phyloP scores from a whole-genome alignment of 1,140 invertebrate species.

The Antheraea pernyi region DNA sequence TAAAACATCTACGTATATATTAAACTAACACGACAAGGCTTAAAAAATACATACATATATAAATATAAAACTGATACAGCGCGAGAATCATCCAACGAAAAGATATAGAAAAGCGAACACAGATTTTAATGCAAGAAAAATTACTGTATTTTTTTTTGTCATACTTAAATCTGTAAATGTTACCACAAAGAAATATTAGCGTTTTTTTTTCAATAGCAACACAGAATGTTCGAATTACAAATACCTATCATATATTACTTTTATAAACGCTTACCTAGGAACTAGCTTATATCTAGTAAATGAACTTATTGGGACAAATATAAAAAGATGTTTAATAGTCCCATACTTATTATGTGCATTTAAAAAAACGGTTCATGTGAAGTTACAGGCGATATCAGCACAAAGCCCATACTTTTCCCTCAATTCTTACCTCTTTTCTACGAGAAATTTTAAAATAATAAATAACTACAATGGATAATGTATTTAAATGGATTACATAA shows the following conservation, averaged over 20 bases:
- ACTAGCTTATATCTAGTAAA: conserved; percentile 62
- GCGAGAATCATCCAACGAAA: conserved; percentile 60
- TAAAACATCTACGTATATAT: conserved; percentile 69
- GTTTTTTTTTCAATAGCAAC: conserved; percentile 53
- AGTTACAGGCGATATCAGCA: no score
- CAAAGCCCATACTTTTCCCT: no score
- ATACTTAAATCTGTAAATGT: conserved; percentile 29
- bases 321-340: conserved; percentile 25
- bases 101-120: conserved; percentile 38
- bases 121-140: conserved; percentile 23
- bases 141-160: no score
- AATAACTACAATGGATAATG: no score
- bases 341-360: conserved; percentile 12
- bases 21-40: conserved; percentile 67
- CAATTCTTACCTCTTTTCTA: no score
- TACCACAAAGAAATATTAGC: conserved; percentile 40
- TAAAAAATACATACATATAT: conserved; percentile 32
- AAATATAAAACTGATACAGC: neutral
- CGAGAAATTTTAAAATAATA: no score
- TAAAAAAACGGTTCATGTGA: no score
- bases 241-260: conserved; percentile 51
- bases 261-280: conserved; percentile 56
- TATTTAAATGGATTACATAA: no score
- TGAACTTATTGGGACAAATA: conserved; percentile 42
- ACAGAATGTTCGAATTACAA: conserved; percentile 69